Percentiles rank a stretch among this genome's conserved stretches.
phyloP scores from a whole-genome alignment of 1,140 invertebrate genomes.

The Goniozus legneri region DNA sequence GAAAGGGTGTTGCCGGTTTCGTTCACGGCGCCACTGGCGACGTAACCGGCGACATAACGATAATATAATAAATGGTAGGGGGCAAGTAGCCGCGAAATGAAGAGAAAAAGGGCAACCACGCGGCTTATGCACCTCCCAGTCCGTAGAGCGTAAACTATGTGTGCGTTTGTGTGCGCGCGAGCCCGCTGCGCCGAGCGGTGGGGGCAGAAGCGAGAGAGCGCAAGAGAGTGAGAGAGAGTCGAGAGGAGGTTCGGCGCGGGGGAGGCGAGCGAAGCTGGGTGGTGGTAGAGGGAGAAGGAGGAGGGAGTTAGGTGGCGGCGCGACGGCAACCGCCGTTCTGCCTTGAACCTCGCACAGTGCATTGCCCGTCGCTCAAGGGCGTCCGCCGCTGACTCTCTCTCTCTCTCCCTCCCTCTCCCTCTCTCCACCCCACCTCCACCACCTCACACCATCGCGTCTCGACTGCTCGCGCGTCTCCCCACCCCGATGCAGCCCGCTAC shows the following conservation, averaged over 20 bases:
- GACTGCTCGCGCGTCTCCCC: constrained; percentile 19
- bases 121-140: too few relatives aligned
- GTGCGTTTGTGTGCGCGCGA: too few relatives aligned
- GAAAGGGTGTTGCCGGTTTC: too few relatives aligned
- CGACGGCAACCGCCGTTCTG: constrained; percentile 51
- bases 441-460: constrained; percentile 9
- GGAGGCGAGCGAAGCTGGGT: constrained; percentile 15
- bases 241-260: constrained; percentile 8
- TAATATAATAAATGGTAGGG: not conserved
- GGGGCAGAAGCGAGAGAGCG: constrained; percentile 1
- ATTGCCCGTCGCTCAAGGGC: constrained; percentile 56
- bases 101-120: too few relatives aligned
- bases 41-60: not conserved
- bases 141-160: too few relatives aligned
- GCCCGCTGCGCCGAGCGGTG: not conserved
- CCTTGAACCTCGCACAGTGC: constrained; percentile 56
- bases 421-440: constrained; percentile 14
- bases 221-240: constrained; percentile 6
- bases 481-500: not conserved
- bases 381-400: constrained; percentile 38
- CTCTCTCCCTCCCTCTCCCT: constrained; percentile 9
- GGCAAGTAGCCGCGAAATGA: too few relatives aligned
- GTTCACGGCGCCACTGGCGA: too few relatives aligned
- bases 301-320: constrained; percentile 38
- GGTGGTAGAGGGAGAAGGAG: constrained; percentile 24